A percentile compares a stretch with the other conserved stretches of the same genome.
These are phyloP conservation scores for Gadopsis marmoratus DNA, from an alignment of 2,797 vertebrate genomes.

Conservation along the genomic window DNA sequence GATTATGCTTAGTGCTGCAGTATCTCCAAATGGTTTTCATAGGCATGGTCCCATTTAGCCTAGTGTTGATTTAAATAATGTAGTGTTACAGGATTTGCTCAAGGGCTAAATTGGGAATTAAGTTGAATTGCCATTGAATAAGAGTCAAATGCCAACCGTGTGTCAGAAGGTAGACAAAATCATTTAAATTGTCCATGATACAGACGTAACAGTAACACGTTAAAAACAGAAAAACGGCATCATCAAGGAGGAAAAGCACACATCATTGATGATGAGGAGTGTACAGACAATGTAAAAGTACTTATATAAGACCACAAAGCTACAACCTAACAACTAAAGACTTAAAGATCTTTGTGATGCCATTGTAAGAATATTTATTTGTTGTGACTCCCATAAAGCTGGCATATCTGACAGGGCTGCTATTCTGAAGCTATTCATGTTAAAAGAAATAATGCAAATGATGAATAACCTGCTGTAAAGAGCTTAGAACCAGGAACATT, in stretches of 20 bases:
- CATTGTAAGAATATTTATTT: neutral
- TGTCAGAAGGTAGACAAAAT: constrained; percentile 23
- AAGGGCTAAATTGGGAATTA: constrained; percentile 32
- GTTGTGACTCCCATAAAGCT: neutral
- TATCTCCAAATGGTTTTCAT: constrained; percentile 41
- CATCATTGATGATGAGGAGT: neutral
- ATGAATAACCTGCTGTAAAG: neutral
- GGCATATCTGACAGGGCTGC: neutral
- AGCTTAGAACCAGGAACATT: constrained; percentile 1
- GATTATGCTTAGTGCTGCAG: constrained; percentile 43
- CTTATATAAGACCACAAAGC: neutral
- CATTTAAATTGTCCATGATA: neutral
- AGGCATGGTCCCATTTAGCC: constrained; percentile 47
- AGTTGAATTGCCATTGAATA: constrained; percentile 34
- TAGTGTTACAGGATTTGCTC: constrained; percentile 25
- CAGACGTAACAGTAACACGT: neutral
- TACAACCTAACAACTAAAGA: constrained; percentile 5
- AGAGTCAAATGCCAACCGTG: constrained; percentile 43
- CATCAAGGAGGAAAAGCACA: neutral
- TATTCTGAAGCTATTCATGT: constrained; percentile 1
- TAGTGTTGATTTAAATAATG: constrained; percentile 54
- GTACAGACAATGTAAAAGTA: neutral
- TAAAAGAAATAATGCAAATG: neutral
- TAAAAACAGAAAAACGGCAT: neutral
- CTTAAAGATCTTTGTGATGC: neutral